Evolutionary conservation across 1,140 invertebrate species (phyloP).

Genomic region (Apis dorsata): DNA sequence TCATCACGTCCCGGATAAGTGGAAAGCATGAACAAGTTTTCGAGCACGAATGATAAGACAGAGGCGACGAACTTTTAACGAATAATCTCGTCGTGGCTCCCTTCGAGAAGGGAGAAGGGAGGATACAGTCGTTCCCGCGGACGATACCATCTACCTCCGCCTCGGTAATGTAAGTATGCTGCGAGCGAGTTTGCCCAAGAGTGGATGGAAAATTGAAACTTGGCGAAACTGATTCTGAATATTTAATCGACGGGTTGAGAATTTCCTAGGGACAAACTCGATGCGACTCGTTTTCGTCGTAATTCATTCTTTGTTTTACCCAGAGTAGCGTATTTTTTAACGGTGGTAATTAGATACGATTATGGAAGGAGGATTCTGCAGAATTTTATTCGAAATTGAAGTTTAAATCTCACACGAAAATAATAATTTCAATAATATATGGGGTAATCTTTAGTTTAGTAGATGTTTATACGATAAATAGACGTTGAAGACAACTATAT

Average conservation of each 20-base stretch:
- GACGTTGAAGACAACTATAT: too few relatives aligned
- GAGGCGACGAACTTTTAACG: conserved; percentile 33
- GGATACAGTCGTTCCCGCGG: not conserved
- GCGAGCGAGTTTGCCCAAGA: not conserved
- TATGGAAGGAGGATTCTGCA: not conserved
- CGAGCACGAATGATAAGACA: conserved; percentile 27
- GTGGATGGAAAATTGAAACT: conserved; percentile 11
- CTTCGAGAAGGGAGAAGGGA: not conserved
- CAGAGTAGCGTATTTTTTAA: not conserved
- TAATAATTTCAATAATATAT: too few relatives aligned
- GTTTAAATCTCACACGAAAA: too few relatives aligned
- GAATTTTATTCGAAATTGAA: not conserved
- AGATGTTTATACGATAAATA: too few relatives aligned
- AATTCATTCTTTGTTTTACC: not conserved
- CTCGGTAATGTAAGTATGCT: not conserved
- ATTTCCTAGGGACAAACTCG: not conserved
- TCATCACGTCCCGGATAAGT: conserved; percentile 62
- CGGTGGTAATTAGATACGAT: not conserved
- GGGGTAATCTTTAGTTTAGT: too few relatives aligned
- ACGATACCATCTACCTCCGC: not conserved
- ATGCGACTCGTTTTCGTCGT: not conserved
- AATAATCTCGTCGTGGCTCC: conserved; percentile 23
- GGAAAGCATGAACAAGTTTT: conserved; percentile 57
- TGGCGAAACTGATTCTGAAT: conserved; percentile 20
- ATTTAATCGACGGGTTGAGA: not conserved